A percentile compares a stretch with the other conserved stretches of the same genome.
Conservation (phyloP, 2,113 vertebrate genomes). For the Corythaixoides concolor region DNA sequence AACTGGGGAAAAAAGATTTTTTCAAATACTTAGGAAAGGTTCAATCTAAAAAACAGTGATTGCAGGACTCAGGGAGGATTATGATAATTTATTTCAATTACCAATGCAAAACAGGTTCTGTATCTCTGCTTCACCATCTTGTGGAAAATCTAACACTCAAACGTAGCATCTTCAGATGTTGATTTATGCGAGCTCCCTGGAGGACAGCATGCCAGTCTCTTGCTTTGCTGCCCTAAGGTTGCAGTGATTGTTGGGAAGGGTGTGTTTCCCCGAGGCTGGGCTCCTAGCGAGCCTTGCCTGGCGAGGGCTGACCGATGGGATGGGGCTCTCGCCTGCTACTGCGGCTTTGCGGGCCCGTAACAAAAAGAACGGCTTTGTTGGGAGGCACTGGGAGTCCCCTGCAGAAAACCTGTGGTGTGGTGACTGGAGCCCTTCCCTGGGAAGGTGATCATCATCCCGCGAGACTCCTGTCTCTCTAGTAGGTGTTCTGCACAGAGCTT, state of each 20-base stretch:
- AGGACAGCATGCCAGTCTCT: background rate
- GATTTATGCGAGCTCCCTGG: background rate
- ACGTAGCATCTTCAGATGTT: background rate
- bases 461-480: fast-evolving
- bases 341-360: background rate
- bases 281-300: background rate
- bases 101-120: constrained; percentile 42
- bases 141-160: background rate
- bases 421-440: fast-evolving
- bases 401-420: background rate
- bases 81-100: constrained; percentile 50
- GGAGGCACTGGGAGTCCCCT: background rate
- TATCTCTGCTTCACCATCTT: constrained; percentile 24
- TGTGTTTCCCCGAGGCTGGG: fast-evolving
- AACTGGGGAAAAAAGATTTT: background rate
- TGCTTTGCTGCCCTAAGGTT: background rate
- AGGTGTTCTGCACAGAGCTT: fast-evolving
- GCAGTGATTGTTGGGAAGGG: background rate
- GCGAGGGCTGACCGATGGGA: background rate
- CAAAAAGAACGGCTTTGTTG: fast-evolving
- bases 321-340: background rate
- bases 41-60: background rate
- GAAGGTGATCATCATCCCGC: fast-evolving
- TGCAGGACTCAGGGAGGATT: background rate
- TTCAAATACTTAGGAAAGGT: background rate